These are phyloP conservation scores for Homalodisca vitripennis DNA, from an alignment of 1,140 invertebrate genomes.

Conservation along the genomic window DNA sequence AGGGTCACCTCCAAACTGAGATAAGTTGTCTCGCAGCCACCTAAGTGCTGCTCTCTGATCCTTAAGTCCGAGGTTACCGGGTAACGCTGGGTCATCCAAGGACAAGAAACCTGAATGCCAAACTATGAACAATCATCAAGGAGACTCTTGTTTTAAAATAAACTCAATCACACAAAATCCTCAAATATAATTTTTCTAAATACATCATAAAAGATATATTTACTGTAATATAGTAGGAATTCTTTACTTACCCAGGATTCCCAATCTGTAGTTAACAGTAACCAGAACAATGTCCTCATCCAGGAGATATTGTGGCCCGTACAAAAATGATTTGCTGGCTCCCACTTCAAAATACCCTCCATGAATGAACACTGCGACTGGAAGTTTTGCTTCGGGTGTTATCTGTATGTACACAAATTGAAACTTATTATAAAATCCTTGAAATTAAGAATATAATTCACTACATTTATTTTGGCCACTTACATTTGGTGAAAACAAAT, in stretches of 20 bases:
- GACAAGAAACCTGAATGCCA: conserved; percentile 24
- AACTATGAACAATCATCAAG: too few relatives aligned
- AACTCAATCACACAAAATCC: too few relatives aligned
- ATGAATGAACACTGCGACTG: conserved; percentile 66
- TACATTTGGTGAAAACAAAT: too few relatives aligned
- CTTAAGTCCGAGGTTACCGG: conserved; percentile 25
- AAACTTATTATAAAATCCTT: too few relatives aligned
- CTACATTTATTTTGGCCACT: too few relatives aligned
- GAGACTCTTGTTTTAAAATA: too few relatives aligned
- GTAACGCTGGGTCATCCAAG: conserved; percentile 9
- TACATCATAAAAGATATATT: too few relatives aligned
- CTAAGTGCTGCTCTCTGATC: conserved; percentile 11
- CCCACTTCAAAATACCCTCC: conserved; percentile 60
- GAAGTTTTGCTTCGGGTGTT: conserved; percentile 51
- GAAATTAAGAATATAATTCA: too few relatives aligned
- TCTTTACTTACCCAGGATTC: conserved; percentile 56
- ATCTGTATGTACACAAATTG: too few relatives aligned
- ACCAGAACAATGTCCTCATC: conserved; percentile 65
- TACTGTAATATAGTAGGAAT: too few relatives aligned
- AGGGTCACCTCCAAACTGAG: conserved; percentile 25
- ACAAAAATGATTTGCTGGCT: conserved; percentile 52
- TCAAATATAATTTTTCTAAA: too few relatives aligned
- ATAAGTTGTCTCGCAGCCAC: conserved; percentile 17
- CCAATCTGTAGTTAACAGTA: conserved; percentile 66
- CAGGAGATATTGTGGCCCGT: conserved; percentile 61